Conservation (phyloP, 2,888 invertebrate genomes). For the Diachrysia chrysitis region DNA sequence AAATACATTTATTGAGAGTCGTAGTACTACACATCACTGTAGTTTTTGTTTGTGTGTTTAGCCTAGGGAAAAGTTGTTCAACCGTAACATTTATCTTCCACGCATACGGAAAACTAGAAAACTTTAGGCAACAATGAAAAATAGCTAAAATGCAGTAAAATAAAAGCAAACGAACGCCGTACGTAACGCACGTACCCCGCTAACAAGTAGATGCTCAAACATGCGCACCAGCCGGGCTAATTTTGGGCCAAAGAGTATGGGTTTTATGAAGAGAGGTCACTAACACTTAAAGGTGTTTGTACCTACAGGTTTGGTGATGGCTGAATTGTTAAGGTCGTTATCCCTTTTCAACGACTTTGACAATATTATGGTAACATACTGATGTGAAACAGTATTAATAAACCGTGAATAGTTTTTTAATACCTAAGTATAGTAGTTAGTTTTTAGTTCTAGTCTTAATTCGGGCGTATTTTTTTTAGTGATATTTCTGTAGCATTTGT, state of each 20-base stretch:
- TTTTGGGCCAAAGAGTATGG: slow-evolving; percentile 57
- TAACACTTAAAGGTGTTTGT: background rate
- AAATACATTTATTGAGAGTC: background rate
- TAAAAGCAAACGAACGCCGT: slow-evolving; percentile 42
- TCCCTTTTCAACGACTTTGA: too few relatives aligned
- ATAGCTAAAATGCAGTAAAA: slow-evolving; percentile 55
- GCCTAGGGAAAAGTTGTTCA: slow-evolving; percentile 6
- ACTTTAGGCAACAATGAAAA: slow-evolving; percentile 54
- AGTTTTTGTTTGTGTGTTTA: too few relatives aligned
- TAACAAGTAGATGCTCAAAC: slow-evolving; percentile 71
- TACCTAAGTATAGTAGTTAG: too few relatives aligned
- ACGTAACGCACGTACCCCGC: slow-evolving; percentile 63
- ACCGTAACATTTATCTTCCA: slow-evolving; percentile 29
- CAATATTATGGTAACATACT: too few relatives aligned
- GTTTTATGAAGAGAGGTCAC: slow-evolving; percentile 14
- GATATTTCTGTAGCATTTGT: too few relatives aligned
- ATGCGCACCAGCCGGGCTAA: slow-evolving; percentile 69
- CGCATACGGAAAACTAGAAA: slow-evolving; percentile 42
- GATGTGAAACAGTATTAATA: too few relatives aligned
- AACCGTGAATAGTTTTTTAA: too few relatives aligned
- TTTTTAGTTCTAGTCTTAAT: too few relatives aligned
- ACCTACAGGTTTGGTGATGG: background rate
- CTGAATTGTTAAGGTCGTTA: background rate
- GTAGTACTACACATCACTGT: too few relatives aligned
- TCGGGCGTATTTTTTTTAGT: too few relatives aligned